Evolutionary conservation across 2,797 vertebrate genomes (phyloP), one percentile per base, ranked within the genome.

Genomic region (Corythornis leucogaster): DNA sequence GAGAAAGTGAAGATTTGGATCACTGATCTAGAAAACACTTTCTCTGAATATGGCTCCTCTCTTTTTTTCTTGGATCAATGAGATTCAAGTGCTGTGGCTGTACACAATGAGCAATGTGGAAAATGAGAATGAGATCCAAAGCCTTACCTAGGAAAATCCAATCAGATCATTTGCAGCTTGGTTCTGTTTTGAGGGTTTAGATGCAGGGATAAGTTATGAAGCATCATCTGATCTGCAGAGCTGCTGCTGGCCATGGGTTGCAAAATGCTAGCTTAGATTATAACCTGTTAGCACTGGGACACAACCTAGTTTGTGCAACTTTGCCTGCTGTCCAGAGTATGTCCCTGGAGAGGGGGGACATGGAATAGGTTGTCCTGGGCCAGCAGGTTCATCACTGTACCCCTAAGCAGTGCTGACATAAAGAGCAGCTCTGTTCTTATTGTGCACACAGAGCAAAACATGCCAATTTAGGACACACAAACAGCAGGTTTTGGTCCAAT

Each of bases 81-180:
- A 40, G 28, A 71, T 33, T 45, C 59, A 79, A 73, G 8, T 64
- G 8, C 28, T 54, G 30, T 74, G 33, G 15, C 30, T 91, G 17
- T 13, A 69, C 31, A 86, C 33, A 69, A 46, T 30, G 38, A 3
- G 66, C 69, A 28, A 51, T 18, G 70, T 19, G 6, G 53, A 86
- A 92, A 76, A 88, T 58, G 18, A 68, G 15, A 75, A 68, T 30
- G 8, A 78, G 89, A 85, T 50, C 15, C 43, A 57, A 93, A 75
- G 5, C 4, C 5, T 71, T 35, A 42, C 8, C 4, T 33, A 15
- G 68, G 80, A 46, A 33, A 24, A 53, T 25, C 15, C 53, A 43
- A 80, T 26, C 8, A 1, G 13, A 87, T 71, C 4, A 38, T 31
- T 79, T 71, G 57, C 12, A 28, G 30, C 46, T 89, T 64, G 74